Evolutionary conservation across 2,113 vertebrate genomes (phyloP).

Genomic region (Gymnogyps californianus): DNA sequence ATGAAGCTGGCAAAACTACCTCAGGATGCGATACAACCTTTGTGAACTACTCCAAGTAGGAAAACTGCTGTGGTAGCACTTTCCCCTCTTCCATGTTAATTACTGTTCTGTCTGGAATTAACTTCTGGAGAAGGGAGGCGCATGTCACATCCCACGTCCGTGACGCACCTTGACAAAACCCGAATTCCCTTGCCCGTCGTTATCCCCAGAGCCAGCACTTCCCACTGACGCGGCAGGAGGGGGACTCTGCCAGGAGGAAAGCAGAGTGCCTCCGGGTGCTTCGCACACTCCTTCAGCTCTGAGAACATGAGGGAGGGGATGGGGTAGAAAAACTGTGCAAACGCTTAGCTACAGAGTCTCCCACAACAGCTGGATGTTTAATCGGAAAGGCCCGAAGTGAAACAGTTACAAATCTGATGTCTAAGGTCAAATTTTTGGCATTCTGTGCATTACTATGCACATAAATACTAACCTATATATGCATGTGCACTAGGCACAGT

Average conservation of each 20-base stretch:
- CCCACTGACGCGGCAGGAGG: background rate
- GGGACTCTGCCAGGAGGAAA: background rate
- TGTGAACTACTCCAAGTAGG: background rate
- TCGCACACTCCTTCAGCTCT: fast-evolving
- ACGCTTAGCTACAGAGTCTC: background rate
- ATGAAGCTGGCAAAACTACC: background rate
- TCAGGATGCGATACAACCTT: background rate
- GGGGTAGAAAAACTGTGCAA: background rate
- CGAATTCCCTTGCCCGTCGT: background rate
- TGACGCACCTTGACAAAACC: background rate
- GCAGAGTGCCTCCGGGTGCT: background rate
- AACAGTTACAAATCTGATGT: background rate
- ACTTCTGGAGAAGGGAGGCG: background rate
- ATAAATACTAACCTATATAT: background rate
- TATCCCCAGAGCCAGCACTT: background rate
- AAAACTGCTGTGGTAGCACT: background rate
- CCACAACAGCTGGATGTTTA: background rate
- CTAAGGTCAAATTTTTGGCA: constrained; percentile 3
- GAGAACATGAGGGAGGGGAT: background rate
- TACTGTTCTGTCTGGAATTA: background rate
- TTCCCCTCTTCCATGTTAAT: background rate
- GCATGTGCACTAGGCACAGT: background rate
- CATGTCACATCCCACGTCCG: background rate
- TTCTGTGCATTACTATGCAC: background rate
- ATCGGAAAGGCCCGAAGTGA: background rate